phyloP scores from a whole-genome alignment of 2,113 vertebrate species.

The Ochotona curzoniae region DNA sequence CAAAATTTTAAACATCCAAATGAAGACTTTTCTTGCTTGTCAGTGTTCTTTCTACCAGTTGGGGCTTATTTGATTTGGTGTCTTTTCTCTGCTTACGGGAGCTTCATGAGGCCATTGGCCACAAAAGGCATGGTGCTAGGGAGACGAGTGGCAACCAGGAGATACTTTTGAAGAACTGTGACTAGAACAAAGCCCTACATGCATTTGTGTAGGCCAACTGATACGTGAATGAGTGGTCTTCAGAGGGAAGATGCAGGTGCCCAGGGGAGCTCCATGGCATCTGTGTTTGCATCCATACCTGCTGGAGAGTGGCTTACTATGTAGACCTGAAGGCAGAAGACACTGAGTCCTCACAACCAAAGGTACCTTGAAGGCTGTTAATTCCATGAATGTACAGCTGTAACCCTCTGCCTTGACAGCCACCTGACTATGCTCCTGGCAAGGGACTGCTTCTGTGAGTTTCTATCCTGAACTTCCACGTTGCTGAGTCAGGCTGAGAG shows the following conservation, averaged over 20 bases:
- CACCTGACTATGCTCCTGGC: not conserved
- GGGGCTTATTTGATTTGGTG: not conserved
- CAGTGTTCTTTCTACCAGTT: not conserved
- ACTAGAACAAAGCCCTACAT: not conserved
- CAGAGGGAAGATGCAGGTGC: not conserved
- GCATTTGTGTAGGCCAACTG: accelerated
- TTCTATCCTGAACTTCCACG: not conserved
- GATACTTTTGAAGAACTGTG: not conserved
- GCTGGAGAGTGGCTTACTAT: not conserved
- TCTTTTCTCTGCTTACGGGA: not conserved
- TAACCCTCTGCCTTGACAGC: not conserved
- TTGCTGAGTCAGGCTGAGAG: not conserved
- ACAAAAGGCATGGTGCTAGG: not conserved
- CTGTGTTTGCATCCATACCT: not conserved
- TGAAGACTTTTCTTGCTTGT: slow-evolving; percentile 28
- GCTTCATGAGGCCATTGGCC: not conserved
- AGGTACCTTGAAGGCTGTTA: not conserved
- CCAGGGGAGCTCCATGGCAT: not conserved
- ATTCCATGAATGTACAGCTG: not conserved
- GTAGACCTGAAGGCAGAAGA: not conserved
- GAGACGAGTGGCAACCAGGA: not conserved
- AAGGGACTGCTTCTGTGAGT: not conserved
- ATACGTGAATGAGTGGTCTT: not conserved
- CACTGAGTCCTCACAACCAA: not conserved
- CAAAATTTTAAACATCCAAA: not conserved